Base-by-base conservation (phyloP, 2,797 vertebrate genomes). In the Schizopygopsis malacanthus region DNA sequence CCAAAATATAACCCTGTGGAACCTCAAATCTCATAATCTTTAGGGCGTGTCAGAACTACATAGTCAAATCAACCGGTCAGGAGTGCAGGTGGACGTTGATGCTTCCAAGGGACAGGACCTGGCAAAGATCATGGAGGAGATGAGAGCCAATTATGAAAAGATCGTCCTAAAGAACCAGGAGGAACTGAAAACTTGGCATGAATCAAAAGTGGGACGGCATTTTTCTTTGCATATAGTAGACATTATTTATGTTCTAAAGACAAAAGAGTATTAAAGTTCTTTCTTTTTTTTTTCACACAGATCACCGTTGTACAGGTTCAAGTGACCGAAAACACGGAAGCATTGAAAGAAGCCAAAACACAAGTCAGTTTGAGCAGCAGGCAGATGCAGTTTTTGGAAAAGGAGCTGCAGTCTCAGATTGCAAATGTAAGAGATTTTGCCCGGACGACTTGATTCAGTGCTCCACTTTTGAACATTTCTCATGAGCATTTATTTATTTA, bases 21-120 rank as follows among this genome's bases (percentile, higher is more conserved):
- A 50, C 28, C 20, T 37, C 28, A 50, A 67, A 69, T n/a, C 18
- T 37, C 96, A 98, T 65, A 92, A 97, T 15, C 1, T 95, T 96
- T 4, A 96, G 96, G 79, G 96, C 97, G 83, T 94, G 96, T 13
- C 96, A 96, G 81, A 96, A 98, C 86, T 94, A 97, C 87, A 50
- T 94, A 85, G 97, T 97, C 13, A 98, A 92, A 93, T 98, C 11
- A 88, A 96, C 85, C 92, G 93, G 65, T 97, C 96, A 7, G 97
- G 95, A 52, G 92, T 98, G 91, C 97, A 96, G 0, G 97, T 98
- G 83, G 97, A 98, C 71, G 93, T 98, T 11, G 97, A 98, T 2
- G 95, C 97, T 12, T 96, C 97, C 77, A 97, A 97, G 86, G 94
- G 97, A 20, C 96, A 97, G 78, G 97, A 98, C 89, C 94, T 99